Base-by-base conservation (phyloP, 1,140 invertebrate genomes). In the Gonioctena quinquepunctata region DNA sequence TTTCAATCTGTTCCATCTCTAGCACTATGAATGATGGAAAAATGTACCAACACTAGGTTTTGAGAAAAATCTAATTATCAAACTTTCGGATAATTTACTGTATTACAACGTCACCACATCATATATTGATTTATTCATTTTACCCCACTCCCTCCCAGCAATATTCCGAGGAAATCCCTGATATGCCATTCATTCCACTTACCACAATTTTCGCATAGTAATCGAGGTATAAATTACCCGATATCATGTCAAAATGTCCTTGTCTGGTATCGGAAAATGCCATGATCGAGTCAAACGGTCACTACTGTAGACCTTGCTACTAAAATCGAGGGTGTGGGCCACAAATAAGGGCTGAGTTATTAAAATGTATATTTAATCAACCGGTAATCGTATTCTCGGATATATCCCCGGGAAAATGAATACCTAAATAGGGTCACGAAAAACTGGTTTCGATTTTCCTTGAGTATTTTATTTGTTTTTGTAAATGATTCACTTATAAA, bases 171-270 rank as follows among this genome's bases (percentile, higher is more conserved):
- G 13, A 42, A 42, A 42, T 42, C 33, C 13, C 33, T 42, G 13
- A 42, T 42, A 42, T 42, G 33, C 33, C 33, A n/a, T 42, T 42
- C 33, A 42, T 42, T 42, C 33, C 33, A 42, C 33, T 42, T 42
- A 42, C 11, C 33, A 42, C 25, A 8, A 61, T 61, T 27, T 61
- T 33, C 28, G 59, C 59, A 61, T 61, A 28, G n/a, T 28, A 61
- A 61, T 28, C 26, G 16, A 33, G 2, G 16, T 33, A 48, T 56
- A 69, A 69, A 69, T 69, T 65, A 57, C 61, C 16, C 19, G 27
- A 56, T 54, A 56, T 28, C 68, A 64, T 69, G 59, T 16, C 7
- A 33, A 28, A 61, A 61, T 61, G 68, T 69, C 68, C 68, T 69
- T 69, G 61, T 57, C 27, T 11, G 26, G 23, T 16, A 28, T 66